phyloP scores from a whole-genome alignment of 23 tunicate species.

The Ciona savignyi region DNA sequence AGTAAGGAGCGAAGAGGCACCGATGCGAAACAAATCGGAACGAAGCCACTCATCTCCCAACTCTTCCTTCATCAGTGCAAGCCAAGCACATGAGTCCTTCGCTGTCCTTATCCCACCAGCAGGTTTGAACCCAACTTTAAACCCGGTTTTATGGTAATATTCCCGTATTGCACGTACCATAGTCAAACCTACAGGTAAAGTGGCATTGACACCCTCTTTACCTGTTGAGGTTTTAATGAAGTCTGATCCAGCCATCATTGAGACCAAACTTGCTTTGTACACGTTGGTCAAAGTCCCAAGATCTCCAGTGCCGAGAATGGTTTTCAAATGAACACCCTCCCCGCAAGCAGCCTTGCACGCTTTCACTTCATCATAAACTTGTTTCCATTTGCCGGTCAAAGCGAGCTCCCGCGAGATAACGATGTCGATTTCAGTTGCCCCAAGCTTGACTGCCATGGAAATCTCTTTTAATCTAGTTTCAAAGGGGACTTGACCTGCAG shows the following conservation, averaged over 20 bases:
- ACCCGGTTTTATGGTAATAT: conserved; percentile 73
- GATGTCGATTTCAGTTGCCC: conserved; percentile 98
- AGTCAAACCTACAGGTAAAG: conserved; percentile 83
- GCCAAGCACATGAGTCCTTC: conserved; percentile 90
- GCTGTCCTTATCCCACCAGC: conserved; percentile 97
- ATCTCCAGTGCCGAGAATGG: conserved; percentile 95
- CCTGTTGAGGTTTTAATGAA: conserved; percentile 99
- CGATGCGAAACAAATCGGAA: conserved; percentile 77
- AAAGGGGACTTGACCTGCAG: conserved; percentile 91
- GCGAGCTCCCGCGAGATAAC: conserved; percentile 82
- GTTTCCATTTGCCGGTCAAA: conserved; percentile 82
- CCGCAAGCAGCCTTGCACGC: conserved; percentile 81
- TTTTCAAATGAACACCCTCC: conserved; percentile 80
- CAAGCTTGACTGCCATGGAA: conserved; percentile 61
- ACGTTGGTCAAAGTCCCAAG: conserved; percentile 91
- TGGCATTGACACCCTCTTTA: conserved; percentile 97
- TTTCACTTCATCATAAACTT: conserved; percentile 81
- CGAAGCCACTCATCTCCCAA: conserved; percentile 94
- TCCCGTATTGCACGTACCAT: conserved; percentile 98
- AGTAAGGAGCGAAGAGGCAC: conserved; percentile 88
- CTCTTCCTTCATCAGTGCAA: conserved; percentile 94
- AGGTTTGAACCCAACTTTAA: conserved; percentile 94
- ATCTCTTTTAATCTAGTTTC: conserved; percentile 88
- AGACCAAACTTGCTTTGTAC: conserved; percentile 91
- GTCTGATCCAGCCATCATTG: conserved; percentile 99